Base-by-base conservation (phyloP, 2,888 invertebrate genomes). In the Drosophila subquinaria region DNA sequence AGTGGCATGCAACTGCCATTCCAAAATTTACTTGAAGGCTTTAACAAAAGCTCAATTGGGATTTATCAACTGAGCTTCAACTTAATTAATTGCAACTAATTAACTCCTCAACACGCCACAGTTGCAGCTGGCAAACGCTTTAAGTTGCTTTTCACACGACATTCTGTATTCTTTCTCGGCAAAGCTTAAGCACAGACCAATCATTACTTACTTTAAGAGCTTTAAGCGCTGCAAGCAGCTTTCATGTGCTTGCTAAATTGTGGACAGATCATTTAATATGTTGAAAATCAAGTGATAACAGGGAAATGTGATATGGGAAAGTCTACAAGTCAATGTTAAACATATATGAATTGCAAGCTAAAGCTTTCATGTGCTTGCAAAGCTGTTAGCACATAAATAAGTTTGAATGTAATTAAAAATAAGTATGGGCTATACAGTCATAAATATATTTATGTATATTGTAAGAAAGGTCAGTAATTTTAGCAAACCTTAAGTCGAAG, bases 81-180 rank as follows among this genome's bases (percentile, higher is more conserved):
- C 51, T 33, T 56, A 52, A 52, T 61, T 73, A 65, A 56, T 51
- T 60, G 59, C 17, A 64, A 15, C 36, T 59, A 67, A 73, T 77
- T 77, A 57, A 20, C 48, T 50, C 10, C 20, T 20, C 27, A 53
- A 40, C 40, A 27, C 20, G 35, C 36, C 11, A 36, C 50, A 15
- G 6, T 48, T 30, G 40, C 47, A 47, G 35, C 42, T 42, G 11
- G n/a, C 35, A 52, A 52, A 23, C 20, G 13, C 20, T 56, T 43
- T 4, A 17, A 42, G 30, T 2, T 15, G 23, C 53, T 40, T 40
- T 17, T 50, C 11, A 3, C 50, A 17, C 50, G 17, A 10, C 42
- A n/a, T 11, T 33, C 27, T 47, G 27, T n/a, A 23, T 20, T n/a
- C 4, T 11, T 11, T 15, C 3, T 3, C 35, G 36, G 23, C 36